These are phyloP conservation scores for Menidia beryllina DNA, from an alignment of 2,113 vertebrate genomes.

Conservation along the genomic window DNA sequence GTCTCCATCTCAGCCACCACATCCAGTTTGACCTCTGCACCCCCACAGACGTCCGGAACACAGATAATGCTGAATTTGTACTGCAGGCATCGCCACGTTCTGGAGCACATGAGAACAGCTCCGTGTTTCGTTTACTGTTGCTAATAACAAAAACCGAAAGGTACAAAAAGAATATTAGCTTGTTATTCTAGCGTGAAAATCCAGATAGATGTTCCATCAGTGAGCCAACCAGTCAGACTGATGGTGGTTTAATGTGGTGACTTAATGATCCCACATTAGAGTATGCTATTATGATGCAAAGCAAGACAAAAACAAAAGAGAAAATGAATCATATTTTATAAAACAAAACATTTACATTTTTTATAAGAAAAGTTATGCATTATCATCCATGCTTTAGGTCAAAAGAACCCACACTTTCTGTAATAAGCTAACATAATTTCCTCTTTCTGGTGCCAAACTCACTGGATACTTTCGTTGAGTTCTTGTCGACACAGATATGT, in stretches of 20 bases:
- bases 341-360: too few species aligned
- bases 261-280: too few species aligned
- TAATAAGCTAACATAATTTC: neutral
- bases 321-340: neutral
- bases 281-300: neutral
- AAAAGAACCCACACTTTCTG: neutral
- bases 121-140: neutral
- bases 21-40: slow-evolving; percentile 23
- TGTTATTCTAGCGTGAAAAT: too few species aligned
- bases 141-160: too few species aligned
- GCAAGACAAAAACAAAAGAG: neutral
- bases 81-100: slow-evolving; percentile 14
- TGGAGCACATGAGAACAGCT: neutral
- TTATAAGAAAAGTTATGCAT: too few species aligned
- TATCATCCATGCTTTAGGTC: neutral
- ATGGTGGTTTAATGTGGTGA: too few species aligned
- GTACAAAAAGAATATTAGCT: too few species aligned
- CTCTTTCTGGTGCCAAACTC: too few species aligned
- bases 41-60: slow-evolving; percentile 21
- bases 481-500: neutral
- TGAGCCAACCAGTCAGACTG: too few species aligned
- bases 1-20: slow-evolving; percentile 41
- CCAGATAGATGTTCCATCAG: neutral
- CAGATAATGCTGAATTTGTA: slow-evolving; percentile 2
- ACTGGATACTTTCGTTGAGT: neutral